Percentiles rank a stretch among this genome's conserved stretches.
Evolutionary conservation across 2,888 invertebrate genomes (phyloP).

Genomic region (Chymomyza caudatula): DNA sequence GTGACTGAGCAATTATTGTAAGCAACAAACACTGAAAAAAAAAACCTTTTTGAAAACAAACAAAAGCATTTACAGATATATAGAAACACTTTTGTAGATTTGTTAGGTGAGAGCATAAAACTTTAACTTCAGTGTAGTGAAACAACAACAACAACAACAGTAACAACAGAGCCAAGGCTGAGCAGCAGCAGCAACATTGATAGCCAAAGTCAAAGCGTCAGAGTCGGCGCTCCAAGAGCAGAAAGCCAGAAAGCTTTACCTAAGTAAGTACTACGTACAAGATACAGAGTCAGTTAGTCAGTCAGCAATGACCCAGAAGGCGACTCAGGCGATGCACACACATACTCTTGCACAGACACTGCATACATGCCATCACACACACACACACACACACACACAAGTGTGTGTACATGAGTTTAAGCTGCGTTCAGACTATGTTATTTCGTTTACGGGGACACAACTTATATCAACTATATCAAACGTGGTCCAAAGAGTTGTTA

Average conservation of each 20-base stretch:
- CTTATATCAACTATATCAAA: neutral
- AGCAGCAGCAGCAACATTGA: neutral
- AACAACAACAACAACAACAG: neutral
- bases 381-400: too few relatives aligned
- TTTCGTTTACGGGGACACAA: neutral
- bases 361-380: too few relatives aligned
- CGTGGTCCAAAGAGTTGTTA: neutral
- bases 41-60: neutral
- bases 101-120: neutral
- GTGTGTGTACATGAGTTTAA: neutral
- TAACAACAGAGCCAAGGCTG: neutral
- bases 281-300: neutral
- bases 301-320: slow-evolving; percentile 32
- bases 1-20: slow-evolving; percentile 3
- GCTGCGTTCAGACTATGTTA: neutral
- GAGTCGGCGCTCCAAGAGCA: neutral
- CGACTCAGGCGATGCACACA: slow-evolving; percentile 17
- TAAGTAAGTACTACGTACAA: too few relatives aligned
- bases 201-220: neutral
- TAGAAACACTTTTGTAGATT: neutral
- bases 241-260: neutral
- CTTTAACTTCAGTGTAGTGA: neutral
- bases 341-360: neutral
- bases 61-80: neutral
- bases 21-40: neutral